phyloP scores from a whole-genome alignment of 1,140 invertebrate species.

The Drosophila sturtevanti region DNA sequence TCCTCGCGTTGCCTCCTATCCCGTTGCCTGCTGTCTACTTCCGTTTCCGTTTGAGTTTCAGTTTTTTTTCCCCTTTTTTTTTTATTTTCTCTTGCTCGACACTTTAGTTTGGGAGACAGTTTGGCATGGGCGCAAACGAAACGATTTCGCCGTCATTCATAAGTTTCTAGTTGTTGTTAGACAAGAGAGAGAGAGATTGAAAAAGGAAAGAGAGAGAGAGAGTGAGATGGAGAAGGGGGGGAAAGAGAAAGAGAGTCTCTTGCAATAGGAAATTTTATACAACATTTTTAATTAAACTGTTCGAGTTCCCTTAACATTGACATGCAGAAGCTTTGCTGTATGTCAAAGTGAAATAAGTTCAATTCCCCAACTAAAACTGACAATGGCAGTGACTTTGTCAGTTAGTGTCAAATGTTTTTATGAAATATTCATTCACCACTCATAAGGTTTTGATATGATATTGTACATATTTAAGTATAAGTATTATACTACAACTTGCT shows the following conservation, averaged over 20 bases:
- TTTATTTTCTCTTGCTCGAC: slow-evolving; percentile 18
- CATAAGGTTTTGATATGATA: not conserved
- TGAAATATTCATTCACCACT: not conserved
- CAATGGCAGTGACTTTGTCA: slow-evolving; percentile 7
- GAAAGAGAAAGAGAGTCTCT: too few species aligned
- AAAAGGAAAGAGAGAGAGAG: too few species aligned
- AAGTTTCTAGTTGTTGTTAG: slow-evolving; percentile 48
- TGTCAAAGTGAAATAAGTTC: not conserved
- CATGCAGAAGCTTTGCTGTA: slow-evolving; percentile 32
- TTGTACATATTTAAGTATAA: too few species aligned
- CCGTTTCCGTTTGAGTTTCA: slow-evolving; percentile 50
- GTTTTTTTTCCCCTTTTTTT: not conserved
- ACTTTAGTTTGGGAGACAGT: slow-evolving; percentile 37
- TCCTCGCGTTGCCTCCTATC: slow-evolving; percentile 18
- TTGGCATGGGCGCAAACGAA: slow-evolving; percentile 8
- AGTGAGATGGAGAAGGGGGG: not conserved
- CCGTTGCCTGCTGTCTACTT: slow-evolving; percentile 46
- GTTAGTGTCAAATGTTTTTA: not conserved
- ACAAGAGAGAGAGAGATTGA: not conserved
- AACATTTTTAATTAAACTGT: slow-evolving; percentile 72
- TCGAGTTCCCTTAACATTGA: slow-evolving; percentile 28
- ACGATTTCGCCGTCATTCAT: slow-evolving; percentile 46
- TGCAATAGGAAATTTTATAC: slow-evolving; percentile 21
- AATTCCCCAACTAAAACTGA: not conserved
- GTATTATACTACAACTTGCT: too few species aligned